Base-by-base conservation (phyloP, 2,797 vertebrate genomes). In the Paratrypauchen microcephalus region DNA sequence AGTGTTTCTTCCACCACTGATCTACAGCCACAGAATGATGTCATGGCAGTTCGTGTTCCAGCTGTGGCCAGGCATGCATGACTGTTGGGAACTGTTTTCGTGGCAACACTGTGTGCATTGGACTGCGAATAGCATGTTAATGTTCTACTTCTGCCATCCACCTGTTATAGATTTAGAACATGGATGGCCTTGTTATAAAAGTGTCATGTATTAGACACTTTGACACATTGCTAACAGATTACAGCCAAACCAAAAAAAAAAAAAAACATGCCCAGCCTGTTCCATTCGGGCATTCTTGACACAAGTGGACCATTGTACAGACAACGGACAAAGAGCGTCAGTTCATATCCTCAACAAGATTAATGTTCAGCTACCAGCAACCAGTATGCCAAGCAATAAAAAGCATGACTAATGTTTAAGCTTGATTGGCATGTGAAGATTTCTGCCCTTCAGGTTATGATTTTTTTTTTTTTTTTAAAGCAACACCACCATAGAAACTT, bases 31-130 rank as follows among this genome's bases (percentile, higher is more conserved):
- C 48, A 21, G 12, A n/a, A 74, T 86, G 84, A 91, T 76, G 81
- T 88, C 82, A 87, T 68, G 50, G 69, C 73, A 76, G 71, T 75
- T 57, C 68, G 67, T 2, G 24, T 54, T 85, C 88, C 88, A 91
- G 91, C 89, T 92, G 88, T 83, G 84, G 65, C 69, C 56, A 68
- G 78, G 78, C 79, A 78, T 5, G 59, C 71, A 56, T 24, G 66
- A 69, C 78, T 76, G 66, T 54, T 58, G 45, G 73, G 71, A 77
- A 66, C 69, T 24, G 32, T 19, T 64, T 80, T 69, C 66, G 73
- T 71, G 47, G 69, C 19, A 24, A 41, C 47, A 1, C 18, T 55
- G n/a, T 65, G 58, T 23, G 30, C 56, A 39, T 16, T 62, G 7
- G 23, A 41, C 30, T 48, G 48, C n/a, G 61, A 62, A 48, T n/a